Conservation (phyloP, 2,888 invertebrate species). For the Agrotis clavis region DNA sequence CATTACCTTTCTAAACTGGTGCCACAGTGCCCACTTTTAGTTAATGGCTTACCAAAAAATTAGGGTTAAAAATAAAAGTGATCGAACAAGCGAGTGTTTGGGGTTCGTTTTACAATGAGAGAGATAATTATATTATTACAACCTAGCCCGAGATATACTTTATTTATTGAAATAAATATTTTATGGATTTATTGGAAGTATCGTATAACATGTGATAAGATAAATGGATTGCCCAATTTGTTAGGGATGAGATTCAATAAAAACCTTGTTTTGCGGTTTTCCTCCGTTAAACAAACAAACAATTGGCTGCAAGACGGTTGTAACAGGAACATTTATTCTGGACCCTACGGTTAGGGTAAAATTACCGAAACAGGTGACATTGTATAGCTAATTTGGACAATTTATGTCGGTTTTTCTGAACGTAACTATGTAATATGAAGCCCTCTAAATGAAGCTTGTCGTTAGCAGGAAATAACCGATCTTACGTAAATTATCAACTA, state of each 20-base stretch:
- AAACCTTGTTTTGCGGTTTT: constrained; percentile 4
- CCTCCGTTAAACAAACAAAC: not conserved
- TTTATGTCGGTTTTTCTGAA: constrained; percentile 15
- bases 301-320: not conserved
- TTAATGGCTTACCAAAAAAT: too few species aligned
- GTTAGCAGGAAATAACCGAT: not conserved
- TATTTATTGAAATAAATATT: constrained; percentile 8
- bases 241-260: constrained; percentile 36
- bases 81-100: not conserved
- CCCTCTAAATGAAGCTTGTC: not conserved
- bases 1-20: too few species aligned
- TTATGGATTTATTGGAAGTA: constrained; percentile 6
- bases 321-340: constrained; percentile 4
- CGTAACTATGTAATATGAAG: constrained; percentile 34
- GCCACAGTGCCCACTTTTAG: too few species aligned
- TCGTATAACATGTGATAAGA: constrained; percentile 20
- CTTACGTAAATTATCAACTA: not conserved
- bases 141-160: not conserved
- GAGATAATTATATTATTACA: too few species aligned
- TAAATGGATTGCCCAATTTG: constrained; percentile 30
- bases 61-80: not conserved
- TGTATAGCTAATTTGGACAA: constrained; percentile 32
- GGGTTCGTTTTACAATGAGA: too few species aligned
- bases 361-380: constrained; percentile 23
- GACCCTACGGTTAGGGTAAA: constrained; percentile 11